Base-by-base conservation (phyloP, 2,797 vertebrate genomes). In the Crocidura indochinensis region DNA sequence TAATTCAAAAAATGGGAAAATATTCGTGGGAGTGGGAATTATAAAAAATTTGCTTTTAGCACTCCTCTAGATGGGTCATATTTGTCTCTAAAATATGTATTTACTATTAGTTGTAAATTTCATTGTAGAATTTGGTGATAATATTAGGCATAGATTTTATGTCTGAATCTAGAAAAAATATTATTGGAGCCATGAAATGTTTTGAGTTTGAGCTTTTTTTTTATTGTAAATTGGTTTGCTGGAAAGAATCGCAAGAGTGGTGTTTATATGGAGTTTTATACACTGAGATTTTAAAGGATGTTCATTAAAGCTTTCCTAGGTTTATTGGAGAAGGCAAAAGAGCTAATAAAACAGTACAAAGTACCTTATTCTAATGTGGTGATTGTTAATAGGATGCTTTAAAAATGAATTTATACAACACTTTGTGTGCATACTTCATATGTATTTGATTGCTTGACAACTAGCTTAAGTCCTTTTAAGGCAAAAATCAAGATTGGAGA, bases 311-410 rank as follows among this genome's bases (percentile, higher is more conserved):
- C 38, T 38, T 93, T 88, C 20, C 12, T 46, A 15, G 51, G 62
- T 80, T 91, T 84, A 81, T 15, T 90, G 29, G 65, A 20, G 53
- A 65, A 84, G 76, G 44, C 46, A n/a, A 29, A 87, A 84, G 24
- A 76, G 27, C 49, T 84, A 76, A 87, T 80, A 85, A 90, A 46
- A 78, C 75, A 71, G 8, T 81, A 51, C 6, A 92, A 51, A 62
- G 67, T 29, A 73, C 87, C 67, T 93, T 49, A 94, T 94, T 84
- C 53, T 94, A 15, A 87, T 84, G 73, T 95, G 64, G 91, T 91
- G 88, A 95, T 27, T 81, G 26, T 96, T 97, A 96, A 89, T 72
- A 94, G 26, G 20, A 56, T 95, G 75, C 29, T 81, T 92, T 75
- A 31, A n/a, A 79, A 29, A 62, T 77, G 69, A 88, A 73, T 44